Conservation (phyloP, 2,888 invertebrate species). For the Epirrhoe tristata region DNA sequence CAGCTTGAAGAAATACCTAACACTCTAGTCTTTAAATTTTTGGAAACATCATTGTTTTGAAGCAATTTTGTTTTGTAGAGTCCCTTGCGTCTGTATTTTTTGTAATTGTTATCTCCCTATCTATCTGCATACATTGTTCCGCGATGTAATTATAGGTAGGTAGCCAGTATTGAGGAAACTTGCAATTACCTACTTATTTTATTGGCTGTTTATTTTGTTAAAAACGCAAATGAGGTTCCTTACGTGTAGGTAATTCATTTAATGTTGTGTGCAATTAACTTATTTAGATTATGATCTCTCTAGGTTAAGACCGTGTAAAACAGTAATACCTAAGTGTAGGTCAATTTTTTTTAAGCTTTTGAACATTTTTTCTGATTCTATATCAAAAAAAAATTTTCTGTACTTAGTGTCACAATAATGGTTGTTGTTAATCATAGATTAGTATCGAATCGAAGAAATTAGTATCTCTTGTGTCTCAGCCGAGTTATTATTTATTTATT, state of each 20-base stretch:
- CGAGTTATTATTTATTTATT: no score
- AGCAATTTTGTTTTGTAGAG: conserved; percentile 9
- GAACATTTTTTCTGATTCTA: background rate
- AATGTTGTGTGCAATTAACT: conserved; percentile 65
- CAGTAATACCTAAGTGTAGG: conserved; percentile 53
- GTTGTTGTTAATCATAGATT: no score
- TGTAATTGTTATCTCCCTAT: conserved; percentile 15
- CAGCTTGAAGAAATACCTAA: no score
- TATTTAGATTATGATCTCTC: conserved; percentile 70
- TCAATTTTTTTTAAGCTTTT: conserved; percentile 3
- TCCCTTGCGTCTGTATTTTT: conserved; percentile 3
- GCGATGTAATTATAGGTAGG: conserved; percentile 28
- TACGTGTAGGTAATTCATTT: conserved; percentile 52
- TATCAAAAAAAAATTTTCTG: background rate
- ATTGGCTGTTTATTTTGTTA: conserved; percentile 54
- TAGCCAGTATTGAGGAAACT: conserved; percentile 50
- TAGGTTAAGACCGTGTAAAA: conserved; percentile 72
- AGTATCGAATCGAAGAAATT: no score
- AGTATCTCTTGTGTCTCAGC: no score
- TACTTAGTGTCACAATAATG: no score
- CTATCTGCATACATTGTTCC: conserved; percentile 31
- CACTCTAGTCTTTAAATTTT: no score
- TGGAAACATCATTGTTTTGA: background rate
- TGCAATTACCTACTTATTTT: conserved; percentile 50
- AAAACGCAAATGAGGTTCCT: conserved; percentile 64